A percentile compares a stretch with the other conserved stretches of the same genome.
These are phyloP conservation scores for Schizopygopsis malacanthus DNA, from an alignment of 2,797 vertebrate genomes.

Conservation along the genomic window DNA sequence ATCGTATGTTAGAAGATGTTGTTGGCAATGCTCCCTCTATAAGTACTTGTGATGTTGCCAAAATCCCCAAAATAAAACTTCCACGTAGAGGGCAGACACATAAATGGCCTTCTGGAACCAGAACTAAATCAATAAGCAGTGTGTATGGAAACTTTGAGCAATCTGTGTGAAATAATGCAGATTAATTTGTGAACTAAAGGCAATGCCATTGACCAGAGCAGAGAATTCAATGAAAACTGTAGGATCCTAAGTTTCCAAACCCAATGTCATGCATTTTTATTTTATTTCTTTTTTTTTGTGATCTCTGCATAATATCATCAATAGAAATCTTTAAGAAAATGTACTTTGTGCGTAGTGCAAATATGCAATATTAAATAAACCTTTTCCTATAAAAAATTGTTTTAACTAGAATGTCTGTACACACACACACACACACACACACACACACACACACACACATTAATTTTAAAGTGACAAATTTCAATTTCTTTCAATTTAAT, in stretches of 20 bases:
- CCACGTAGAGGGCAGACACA: not conserved
- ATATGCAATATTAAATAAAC: too few species aligned
- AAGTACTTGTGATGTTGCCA: not conserved
- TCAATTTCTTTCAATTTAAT: too few species aligned
- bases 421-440: too few species aligned
- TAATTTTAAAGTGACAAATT: too few species aligned
- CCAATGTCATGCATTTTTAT: not conserved
- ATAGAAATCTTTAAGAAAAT: not conserved
- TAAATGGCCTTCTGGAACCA: not conserved
- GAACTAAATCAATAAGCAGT: not conserved
- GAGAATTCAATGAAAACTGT: not conserved
- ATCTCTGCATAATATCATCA: not conserved
- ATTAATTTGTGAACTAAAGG: not conserved
- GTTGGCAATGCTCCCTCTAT: slow-evolving; percentile 4
- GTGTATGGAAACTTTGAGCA: not conserved
- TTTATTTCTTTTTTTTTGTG: not conserved
- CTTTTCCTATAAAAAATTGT: too few species aligned
- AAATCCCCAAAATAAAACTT: not conserved
- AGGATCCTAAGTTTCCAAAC: not conserved
- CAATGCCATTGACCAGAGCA: not conserved
- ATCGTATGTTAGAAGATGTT: slow-evolving; percentile 36
- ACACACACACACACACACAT: too few species aligned
- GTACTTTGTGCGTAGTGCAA: too few species aligned
- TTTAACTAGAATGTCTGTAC: too few species aligned
- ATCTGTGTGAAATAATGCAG: not conserved